phyloP scores from a whole-genome alignment of 2,797 vertebrate species.

The Etheostoma nigrum region DNA sequence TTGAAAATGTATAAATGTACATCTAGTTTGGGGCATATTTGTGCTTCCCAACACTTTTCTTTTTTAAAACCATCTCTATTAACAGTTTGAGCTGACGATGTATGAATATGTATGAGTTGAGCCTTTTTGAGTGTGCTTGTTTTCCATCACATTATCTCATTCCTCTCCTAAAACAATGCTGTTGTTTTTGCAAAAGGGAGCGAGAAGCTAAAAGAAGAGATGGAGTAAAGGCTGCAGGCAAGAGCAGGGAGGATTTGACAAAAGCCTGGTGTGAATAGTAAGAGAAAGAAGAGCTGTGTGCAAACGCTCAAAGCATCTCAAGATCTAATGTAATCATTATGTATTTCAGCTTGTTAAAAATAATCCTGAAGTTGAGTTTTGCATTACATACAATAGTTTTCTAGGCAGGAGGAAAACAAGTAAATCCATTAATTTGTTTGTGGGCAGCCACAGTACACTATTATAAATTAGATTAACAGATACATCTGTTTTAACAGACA shows the following conservation, averaged over 20 bases:
- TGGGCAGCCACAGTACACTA: constrained; percentile 51
- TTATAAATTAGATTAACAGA: constrained; percentile 71
- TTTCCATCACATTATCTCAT: constrained; percentile 39
- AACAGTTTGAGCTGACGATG: constrained; percentile 8
- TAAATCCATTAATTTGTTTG: constrained; percentile 68
- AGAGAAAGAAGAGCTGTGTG: constrained; percentile 34
- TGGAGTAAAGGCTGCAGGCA: constrained; percentile 42
- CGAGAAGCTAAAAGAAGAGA: constrained; percentile 24
- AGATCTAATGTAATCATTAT: constrained; percentile 60
- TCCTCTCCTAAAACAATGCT: constrained; percentile 31
- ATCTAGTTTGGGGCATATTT: constrained; percentile 11
- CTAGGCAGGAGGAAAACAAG: constrained; percentile 52
- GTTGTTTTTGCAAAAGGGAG: constrained; percentile 25
- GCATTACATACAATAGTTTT: constrained; percentile 48
- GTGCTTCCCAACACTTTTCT: constrained; percentile 1
- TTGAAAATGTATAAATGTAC: constrained; percentile 28
- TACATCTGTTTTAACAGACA: constrained; percentile 75
- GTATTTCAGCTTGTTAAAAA: constrained; percentile 56
- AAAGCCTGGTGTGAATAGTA: constrained; percentile 34
- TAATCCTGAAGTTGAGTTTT: constrained; percentile 35
- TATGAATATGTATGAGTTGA: constrained; percentile 56
- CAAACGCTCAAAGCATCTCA: constrained; percentile 43
- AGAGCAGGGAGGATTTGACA: constrained; percentile 17
- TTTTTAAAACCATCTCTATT: background rate
- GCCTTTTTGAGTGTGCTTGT: constrained; percentile 26